phyloP scores from a whole-genome alignment of 2,888 invertebrate species.

The Ecliptopera silaceata region DNA sequence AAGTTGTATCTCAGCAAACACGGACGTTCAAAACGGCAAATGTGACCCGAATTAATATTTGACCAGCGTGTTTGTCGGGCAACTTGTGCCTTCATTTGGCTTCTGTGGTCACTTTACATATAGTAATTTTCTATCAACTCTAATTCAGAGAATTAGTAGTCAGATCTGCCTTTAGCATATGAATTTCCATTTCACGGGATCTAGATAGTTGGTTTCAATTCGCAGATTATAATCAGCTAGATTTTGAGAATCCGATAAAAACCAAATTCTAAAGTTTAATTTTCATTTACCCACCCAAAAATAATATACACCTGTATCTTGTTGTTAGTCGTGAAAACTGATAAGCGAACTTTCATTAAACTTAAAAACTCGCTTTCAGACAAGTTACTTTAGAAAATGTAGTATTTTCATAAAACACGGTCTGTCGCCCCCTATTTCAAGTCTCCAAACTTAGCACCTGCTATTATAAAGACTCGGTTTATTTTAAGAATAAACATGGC shows the following conservation, averaged over 20 bases:
- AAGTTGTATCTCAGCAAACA: constrained; percentile 77
- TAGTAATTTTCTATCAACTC: constrained; percentile 65
- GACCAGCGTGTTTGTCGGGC: constrained; percentile 62
- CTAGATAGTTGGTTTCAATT: constrained; percentile 46
- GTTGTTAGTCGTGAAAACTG: neutral
- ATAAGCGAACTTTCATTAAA: constrained; percentile 1
- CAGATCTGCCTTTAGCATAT: constrained; percentile 52
- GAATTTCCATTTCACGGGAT: constrained; percentile 30
- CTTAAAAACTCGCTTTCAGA: constrained; percentile 14
- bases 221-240: constrained; percentile 15
- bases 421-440: constrained; percentile 16
- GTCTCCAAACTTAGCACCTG: constrained; percentile 36
- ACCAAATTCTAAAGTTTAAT: neutral
- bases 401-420: constrained; percentile 16
- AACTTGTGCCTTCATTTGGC: constrained; percentile 66
- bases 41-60: constrained; percentile 81
- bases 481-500: constrained; percentile 62
- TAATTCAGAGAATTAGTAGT: constrained; percentile 63
- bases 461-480: constrained; percentile 44
- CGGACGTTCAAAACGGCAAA: constrained; percentile 68
- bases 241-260: constrained; percentile 1
- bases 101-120: constrained; percentile 55
- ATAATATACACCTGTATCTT: neutral
- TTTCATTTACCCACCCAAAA: too few species aligned
- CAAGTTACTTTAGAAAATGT: constrained; percentile 22